Conservation (phyloP, 2,113 vertebrate species). For the Podocnemis expansa region DNA sequence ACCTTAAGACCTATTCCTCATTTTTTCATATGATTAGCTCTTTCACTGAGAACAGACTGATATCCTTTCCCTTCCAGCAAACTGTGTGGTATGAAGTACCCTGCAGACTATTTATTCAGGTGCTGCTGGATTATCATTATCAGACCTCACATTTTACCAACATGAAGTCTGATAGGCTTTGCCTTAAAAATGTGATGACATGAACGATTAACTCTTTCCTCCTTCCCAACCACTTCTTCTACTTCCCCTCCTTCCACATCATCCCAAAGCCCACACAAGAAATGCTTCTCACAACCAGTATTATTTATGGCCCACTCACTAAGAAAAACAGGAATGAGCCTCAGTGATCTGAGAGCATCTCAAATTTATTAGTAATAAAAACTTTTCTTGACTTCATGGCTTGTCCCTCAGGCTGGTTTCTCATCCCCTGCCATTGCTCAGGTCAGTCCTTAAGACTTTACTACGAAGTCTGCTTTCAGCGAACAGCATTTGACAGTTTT, state of each 20-base stretch:
- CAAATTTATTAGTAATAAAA: conserved; percentile 63
- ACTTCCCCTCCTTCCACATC: conserved; percentile 45
- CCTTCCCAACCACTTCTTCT: conserved; percentile 31
- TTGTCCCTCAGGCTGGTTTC: conserved; percentile 1
- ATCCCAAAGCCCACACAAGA: conserved; percentile 67
- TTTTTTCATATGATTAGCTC: not conserved
- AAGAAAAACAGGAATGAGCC: conserved; percentile 69
- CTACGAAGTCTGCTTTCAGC: not conserved
- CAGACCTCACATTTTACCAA: conserved; percentile 62
- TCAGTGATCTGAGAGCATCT: conserved; percentile 57
- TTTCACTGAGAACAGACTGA: not conserved
- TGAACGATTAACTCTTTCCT: conserved; percentile 74
- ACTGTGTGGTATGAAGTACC: not conserved
- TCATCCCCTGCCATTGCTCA: not conserved
- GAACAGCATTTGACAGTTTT: not conserved
- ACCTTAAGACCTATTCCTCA: accelerated
- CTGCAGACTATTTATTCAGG: conserved; percentile 60
- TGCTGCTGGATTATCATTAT: conserved; percentile 67
- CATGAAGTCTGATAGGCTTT: conserved; percentile 49
- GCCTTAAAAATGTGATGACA: conserved; percentile 69
- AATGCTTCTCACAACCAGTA: conserved; percentile 59
- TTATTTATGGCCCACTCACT: conserved; percentile 63
- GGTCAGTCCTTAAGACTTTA: not conserved
- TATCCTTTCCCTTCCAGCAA: accelerated
- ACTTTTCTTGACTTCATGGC: conserved; percentile 50